Evolutionary conservation across 2,888 invertebrate species (phyloP), one percentile per base, ranked within the genome.

Genomic region (Rhodophaea formosa): DNA sequence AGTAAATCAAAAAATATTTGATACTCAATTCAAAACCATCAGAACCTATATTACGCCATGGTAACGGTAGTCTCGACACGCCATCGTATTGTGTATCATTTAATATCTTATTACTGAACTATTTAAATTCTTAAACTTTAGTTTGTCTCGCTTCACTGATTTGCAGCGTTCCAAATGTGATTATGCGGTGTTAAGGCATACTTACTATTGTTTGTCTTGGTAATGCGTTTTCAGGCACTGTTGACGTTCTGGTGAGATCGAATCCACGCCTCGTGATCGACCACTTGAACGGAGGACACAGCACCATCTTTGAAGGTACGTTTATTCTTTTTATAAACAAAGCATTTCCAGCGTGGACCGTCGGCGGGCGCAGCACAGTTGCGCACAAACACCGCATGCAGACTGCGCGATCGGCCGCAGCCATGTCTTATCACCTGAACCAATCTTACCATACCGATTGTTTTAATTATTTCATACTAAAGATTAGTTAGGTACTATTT

Each of bases 401-500:
- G 68, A 87, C 88, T 86, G 84, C 73, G 69, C 75, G 68, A 70
- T 70, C 78, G 74, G 68, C 80, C 80, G 71, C 75, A 67, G 70
- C 74, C 78, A 77, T 74, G 74, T 77, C 80, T 88, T 90, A 90
- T 89, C 90, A 78, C 78, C 65, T 67, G 66, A 72, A 84, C 88
- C 89, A 78, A 91, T 90, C 88, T 86, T 77, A 73, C 77, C 74
- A 80, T 84, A 79, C 79, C 83, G 81, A 89, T 88, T 89, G 88
- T 88, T 89, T 89, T 90, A 91, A 90, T 91, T 89, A 89, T 88
- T 88, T 79, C 79, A 79, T 77, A 79, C 79, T 80, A 80, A 82
- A 76, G 74, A 82, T 86, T 80, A 75, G 86, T 85, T 84, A 75
- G 86, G 86, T 84, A 75, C 72, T 77, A 75, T 80, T 80, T 83